Base-by-base conservation (phyloP, 2,888 invertebrate species). In the Loripinus fragilis region DNA sequence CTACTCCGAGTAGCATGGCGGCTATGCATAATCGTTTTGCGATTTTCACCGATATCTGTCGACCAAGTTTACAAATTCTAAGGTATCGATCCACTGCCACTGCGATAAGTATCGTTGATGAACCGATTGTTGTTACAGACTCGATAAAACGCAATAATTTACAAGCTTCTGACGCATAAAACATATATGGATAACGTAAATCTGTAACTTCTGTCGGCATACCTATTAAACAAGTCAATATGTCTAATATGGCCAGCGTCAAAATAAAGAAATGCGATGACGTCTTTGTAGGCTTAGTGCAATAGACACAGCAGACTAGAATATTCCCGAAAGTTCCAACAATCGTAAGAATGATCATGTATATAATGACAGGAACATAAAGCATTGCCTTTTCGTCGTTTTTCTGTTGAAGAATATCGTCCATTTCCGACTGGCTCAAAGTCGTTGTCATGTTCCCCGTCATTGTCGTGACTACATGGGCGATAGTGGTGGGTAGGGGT, bases 171-270 rank as follows among this genome's bases (percentile, higher is more conserved):
- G 90, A 87, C 8, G 89, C 87, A 76, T 89, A 85, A 78, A 91
- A 91, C 85, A 89, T 88, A 79, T 89, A 90, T 20, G 91, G 91
- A 77, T 86, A 89, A 42, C 90, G 76, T 20, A 91, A 86, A 78
- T 91, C 91, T 33, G 89, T 89, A 25, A 91, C 89, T 77, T 91
- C 91, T 25, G 91, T 90, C 35, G 91, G 91, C 86, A 91, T 88
- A 20, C 91, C 91, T 28, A 91, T 85, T 17, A 90, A 60, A 71
- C 91, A 91, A n/a, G 88, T 90, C 71, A 91, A 81, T 50, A 91
- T 86, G 86, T 91, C 91, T 77, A 91, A 87, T 69, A 87, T 75
- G 30, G 90, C 90, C 41, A 90, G 81, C 17, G 89, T 85, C 55
- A 91, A 76, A 60, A 91, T 91, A 81, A 91, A 91, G 82, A 88